Percentiles rank a stretch among this genome's conserved stretches.
Conservation (phyloP, 2,113 vertebrate species). For the Macquaria ambigua region DNA sequence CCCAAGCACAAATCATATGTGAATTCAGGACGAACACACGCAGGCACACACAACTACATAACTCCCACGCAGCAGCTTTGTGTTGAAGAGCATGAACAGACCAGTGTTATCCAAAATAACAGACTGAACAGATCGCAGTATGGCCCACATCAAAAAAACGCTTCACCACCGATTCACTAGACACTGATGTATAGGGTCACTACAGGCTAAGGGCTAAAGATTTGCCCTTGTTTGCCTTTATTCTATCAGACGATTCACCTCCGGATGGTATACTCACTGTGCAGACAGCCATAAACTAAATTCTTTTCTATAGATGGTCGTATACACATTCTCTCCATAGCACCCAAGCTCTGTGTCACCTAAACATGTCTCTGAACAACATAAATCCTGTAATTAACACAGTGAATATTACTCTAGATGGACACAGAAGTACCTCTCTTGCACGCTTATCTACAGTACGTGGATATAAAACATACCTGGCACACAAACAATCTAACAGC, state of each 20-base stretch:
- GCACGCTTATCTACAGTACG: background rate
- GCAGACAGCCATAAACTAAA: background rate
- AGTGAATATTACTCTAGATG: slow-evolving; percentile 36
- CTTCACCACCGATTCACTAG: background rate
- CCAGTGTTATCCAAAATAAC: slow-evolving; percentile 49
- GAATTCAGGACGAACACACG: slow-evolving; percentile 18
- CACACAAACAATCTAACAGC: slow-evolving; percentile 3
- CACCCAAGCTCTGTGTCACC: background rate
- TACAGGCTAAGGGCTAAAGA: slow-evolving; percentile 1
- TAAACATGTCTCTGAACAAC: background rate
- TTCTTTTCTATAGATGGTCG: slow-evolving; percentile 20
- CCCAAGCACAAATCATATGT: slow-evolving; percentile 29
- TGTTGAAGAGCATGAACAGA: slow-evolving; percentile 54
- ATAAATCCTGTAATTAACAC: slow-evolving; percentile 17
- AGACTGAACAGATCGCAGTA: slow-evolving; percentile 39
- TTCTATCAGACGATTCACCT: background rate
- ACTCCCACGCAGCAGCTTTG: slow-evolving; percentile 71
- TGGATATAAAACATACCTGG: slow-evolving; percentile 5
- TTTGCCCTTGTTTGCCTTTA: background rate
- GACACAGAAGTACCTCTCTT: background rate
- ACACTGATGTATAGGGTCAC: slow-evolving; percentile 16
- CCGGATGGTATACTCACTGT: background rate
- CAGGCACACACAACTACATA: slow-evolving; percentile 17
- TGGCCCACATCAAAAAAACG: slow-evolving; percentile 39
- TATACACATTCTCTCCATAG: slow-evolving; percentile 20